These are phyloP conservation scores for Ceriagrion tenellum DNA, from an alignment of 2,888 invertebrate genomes.

Conservation along the genomic window DNA sequence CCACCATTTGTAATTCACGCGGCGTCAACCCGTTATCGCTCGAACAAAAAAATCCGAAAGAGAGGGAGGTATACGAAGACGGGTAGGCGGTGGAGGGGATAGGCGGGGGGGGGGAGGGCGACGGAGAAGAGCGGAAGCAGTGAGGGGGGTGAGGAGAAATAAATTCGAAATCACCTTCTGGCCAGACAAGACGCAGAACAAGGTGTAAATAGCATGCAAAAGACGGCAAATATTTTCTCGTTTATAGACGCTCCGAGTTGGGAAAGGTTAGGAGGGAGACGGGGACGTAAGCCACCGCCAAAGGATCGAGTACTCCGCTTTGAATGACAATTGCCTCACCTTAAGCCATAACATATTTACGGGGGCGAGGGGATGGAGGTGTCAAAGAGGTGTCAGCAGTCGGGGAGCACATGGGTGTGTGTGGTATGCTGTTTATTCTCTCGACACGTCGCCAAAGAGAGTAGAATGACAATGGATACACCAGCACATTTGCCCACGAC, in stretches of 20 bases:
- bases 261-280: constrained; percentile 59
- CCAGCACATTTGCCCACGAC: constrained; percentile 2
- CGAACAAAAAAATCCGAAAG: constrained; percentile 3
- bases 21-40: constrained; percentile 42
- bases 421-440: constrained; percentile 45
- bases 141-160: neutral
- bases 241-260: constrained; percentile 58
- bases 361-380: constrained; percentile 19
- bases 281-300: constrained; percentile 23
- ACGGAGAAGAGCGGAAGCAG: neutral
- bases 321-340: constrained; percentile 60
- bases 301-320: constrained; percentile 20
- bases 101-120: neutral
- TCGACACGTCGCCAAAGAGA: constrained; percentile 43
- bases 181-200: constrained; percentile 37
- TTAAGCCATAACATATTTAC: constrained; percentile 52
- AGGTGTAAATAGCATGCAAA: constrained; percentile 45
- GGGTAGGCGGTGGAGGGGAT: too few species aligned
- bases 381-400: constrained; percentile 22
- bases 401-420: neutral
- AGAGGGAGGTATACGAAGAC: neutral
- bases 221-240: neutral
- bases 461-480: constrained; percentile 22
- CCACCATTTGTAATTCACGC: neutral
- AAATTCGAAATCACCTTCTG: constrained; percentile 21